Conservation (phyloP, 2,888 invertebrate genomes). For the Parapristionchus giblindavisi region DNA sequence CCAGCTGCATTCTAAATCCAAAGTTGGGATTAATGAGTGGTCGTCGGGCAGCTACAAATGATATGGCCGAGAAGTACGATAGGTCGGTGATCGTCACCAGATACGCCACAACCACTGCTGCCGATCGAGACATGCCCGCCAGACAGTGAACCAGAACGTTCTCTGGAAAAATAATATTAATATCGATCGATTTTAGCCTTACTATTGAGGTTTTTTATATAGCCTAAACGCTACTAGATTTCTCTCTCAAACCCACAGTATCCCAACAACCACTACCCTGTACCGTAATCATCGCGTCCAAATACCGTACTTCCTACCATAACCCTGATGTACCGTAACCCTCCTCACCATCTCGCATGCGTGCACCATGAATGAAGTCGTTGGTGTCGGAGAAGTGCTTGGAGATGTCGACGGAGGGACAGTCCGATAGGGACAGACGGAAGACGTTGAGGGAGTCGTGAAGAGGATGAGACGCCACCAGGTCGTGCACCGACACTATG, state of each 20-base stretch:
- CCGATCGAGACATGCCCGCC: conserved; percentile 61
- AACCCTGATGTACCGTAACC: neutral
- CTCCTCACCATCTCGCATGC: conserved; percentile 45
- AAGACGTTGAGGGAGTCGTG: conserved; percentile 36
- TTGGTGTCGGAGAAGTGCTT: conserved; percentile 47
- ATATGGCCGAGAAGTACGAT: conserved; percentile 48
- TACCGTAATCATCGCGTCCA: neutral
- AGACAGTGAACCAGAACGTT: conserved; percentile 65
- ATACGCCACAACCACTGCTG: conserved; percentile 60
- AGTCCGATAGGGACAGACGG: conserved; percentile 40
- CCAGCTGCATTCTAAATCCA: conserved; percentile 64
- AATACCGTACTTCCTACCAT: neutral
- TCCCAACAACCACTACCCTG: neutral
- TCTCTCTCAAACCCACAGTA: no score
- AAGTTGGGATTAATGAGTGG: conserved; percentile 59
- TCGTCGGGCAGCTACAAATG: conserved; percentile 50
- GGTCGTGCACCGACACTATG: conserved; percentile 42
- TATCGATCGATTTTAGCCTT: neutral
- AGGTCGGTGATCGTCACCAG: conserved; percentile 55
- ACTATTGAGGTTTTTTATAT: no score
- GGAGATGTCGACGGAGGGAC: conserved; percentile 41
- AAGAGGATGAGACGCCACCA: conserved; percentile 7
- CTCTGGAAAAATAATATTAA: no score
- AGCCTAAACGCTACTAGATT: no score
- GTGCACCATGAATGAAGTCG: conserved; percentile 53